Conservation (phyloP, 1,140 invertebrate species). For the Eulimnadia texana region DNA sequence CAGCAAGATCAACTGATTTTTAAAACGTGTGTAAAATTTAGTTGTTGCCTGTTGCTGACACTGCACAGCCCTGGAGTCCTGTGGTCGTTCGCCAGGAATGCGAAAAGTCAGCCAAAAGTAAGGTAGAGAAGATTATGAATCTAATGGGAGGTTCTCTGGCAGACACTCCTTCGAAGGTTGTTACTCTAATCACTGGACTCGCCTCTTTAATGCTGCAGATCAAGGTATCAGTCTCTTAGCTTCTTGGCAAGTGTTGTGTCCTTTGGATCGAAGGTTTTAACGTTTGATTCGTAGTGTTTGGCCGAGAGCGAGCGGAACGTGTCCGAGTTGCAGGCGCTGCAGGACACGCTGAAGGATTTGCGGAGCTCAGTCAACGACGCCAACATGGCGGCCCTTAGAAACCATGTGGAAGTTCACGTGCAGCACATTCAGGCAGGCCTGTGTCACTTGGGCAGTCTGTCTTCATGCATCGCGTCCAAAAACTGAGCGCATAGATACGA, state of each 20-base stretch:
- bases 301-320: slow-evolving; percentile 77
- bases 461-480: neutral
- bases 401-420: slow-evolving; percentile 79
- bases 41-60: neutral
- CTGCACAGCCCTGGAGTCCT: neutral
- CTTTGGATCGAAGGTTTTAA: no score
- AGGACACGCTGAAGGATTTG: slow-evolving; percentile 81
- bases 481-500: neutral
- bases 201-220: slow-evolving; percentile 85
- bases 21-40: neutral
- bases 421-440: slow-evolving; percentile 78
- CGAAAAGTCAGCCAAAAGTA: neutral
- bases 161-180: slow-evolving; percentile 27
- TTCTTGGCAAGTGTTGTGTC: neutral
- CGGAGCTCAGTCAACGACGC: slow-evolving; percentile 57
- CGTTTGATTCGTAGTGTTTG: slow-evolving; percentile 42
- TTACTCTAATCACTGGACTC: slow-evolving; percentile 70
- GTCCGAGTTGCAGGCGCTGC: slow-evolving; percentile 80
- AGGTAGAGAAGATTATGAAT: neutral
- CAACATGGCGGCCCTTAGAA: slow-evolving; percentile 73
- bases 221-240: slow-evolving; percentile 40
- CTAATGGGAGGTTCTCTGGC: neutral
- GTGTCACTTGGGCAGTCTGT: slow-evolving; percentile 39
- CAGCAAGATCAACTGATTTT: neutral
- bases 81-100: neutral